Evolutionary conservation across 2,888 invertebrate species (phyloP), one percentile per base, ranked within the genome.

Genomic region (Tetragnatha montana): DNA sequence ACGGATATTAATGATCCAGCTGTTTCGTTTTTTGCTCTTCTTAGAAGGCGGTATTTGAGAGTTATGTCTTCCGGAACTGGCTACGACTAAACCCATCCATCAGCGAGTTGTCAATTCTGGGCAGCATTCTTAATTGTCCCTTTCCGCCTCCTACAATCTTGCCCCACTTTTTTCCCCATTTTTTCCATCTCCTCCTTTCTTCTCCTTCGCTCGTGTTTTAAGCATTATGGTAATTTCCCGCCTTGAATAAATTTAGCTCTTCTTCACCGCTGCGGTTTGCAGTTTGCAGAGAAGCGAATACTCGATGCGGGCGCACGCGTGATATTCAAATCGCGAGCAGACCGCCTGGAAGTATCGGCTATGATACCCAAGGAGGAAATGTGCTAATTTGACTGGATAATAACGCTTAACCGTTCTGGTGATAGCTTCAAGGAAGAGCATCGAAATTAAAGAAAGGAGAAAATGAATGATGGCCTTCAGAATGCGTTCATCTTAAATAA

Each of bases 1-100:
- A 89, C 89, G 89, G 89, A 89, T 86, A 89, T 89, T 89, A 89
- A 89, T 89, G 89, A 89, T 76, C 81, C 73, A 60, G 86, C 85
- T 74, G 85, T 85, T 89, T 80, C 76, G 79, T 86, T 89, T 86
- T 86, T 88, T 86, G 51, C 71, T 74, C 81, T 81, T 69, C 50
- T 69, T n/a, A 19, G 80, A 85, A 75, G 78, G 86, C 81, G 89
- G 84, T 89, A 83, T 88, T 88, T 80, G 81, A 74, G 81, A 89
- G 85, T 76, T 81, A 89, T 89, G 86, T 89, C 89, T 89, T 89
- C 89, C 89, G 89, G 85, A 71, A 86, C 81, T 81, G 78, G 74
- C 81, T 22, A 78, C 76, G 86, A 86, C 89, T 76, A 79, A 78
- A 86, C 70, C 71, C 89, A 89, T 89, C 81, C 89, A 89, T 89